Evolutionary conservation across 1,140 invertebrate species (phyloP), one percentile per base, ranked within the genome.

Genomic region (Xylocopa sonorina): DNA sequence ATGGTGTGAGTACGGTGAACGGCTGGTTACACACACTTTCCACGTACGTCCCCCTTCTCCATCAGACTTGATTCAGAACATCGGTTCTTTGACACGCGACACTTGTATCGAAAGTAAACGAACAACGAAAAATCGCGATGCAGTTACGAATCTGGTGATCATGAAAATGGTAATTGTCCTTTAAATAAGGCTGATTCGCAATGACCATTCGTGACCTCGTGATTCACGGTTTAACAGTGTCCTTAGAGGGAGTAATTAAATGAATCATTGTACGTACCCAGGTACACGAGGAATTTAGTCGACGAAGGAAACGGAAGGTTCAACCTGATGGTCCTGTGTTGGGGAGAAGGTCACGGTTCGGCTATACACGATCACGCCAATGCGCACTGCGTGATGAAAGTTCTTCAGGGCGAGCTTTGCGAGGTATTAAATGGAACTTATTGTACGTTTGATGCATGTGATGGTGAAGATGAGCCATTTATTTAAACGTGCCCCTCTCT

Each of bases 381-480:
- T 88, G 95, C 98, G 0, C 98, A 99, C 89, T 99, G 99, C 90
- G 98, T 99, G 88, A 98, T 99, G 97, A 99, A 99, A 94, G 94
- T 97, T 71, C 93, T 97, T 0, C 95, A 96, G 76, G 96, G 96
- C 16, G 95, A 94, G 82, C 90, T 97, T 27, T 94, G 94, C 50
- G 96, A 97, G 94, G 94, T 95, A 79, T 51, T 2, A 12, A 68
- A 51, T 9, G 9, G 6, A 50, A 50, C 16, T n/a, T n/a, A 27
- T 41, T 24, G 3, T 34, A 51, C 41, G 51, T 73, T 27, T 21
- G 24, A 18, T 18, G 12, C 18, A 6, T 68, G 62, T 60, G 55
- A 16, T 16, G 12, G 51, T 0, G 9, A 3, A 41, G 29, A 0
- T 0, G n/a, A 29, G 29, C 3, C 27, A 12, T 69, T 29, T n/a